A percentile compares a stretch with the other conserved stretches of the same genome.
phyloP scores from a whole-genome alignment of 2,888 invertebrate genomes.

The Ecliptopera silaceata region DNA sequence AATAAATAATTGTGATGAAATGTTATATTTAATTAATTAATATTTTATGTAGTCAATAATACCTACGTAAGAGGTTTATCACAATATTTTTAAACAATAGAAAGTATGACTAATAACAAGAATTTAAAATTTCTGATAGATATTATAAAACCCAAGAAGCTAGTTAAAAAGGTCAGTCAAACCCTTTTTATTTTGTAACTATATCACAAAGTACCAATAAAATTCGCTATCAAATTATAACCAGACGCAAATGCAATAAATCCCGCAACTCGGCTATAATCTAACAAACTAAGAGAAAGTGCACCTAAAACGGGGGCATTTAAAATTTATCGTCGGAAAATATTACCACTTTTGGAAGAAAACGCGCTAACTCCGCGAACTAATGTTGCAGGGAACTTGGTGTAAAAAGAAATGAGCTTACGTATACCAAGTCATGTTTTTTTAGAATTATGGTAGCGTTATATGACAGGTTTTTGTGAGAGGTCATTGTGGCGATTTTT shows the following conservation, averaged over 20 bases:
- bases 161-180: too few relatives aligned
- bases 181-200: not conserved
- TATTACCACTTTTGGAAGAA: conserved; percentile 68
- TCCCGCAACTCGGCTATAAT: conserved; percentile 57
- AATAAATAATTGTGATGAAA: too few relatives aligned
- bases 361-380: conserved; percentile 63
- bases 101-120: too few relatives aligned
- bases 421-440: conserved; percentile 13
- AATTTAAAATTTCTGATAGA: too few relatives aligned
- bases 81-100: too few relatives aligned
- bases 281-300: conserved; percentile 70
- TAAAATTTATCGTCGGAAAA: conserved; percentile 75
- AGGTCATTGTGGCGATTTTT: not conserved
- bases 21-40: too few relatives aligned
- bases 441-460: conserved; percentile 1
- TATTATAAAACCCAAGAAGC: too few relatives aligned
- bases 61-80: too few relatives aligned
- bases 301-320: conserved; percentile 68
- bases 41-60: too few relatives aligned
- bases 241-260: conserved; percentile 61
- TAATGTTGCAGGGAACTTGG: conserved; percentile 64
- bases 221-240: conserved; percentile 46
- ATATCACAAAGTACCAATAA: conserved; percentile 30
- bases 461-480: not conserved
- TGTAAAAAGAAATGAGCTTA: conserved; percentile 59